These are phyloP conservation scores for Todus mexicanus DNA, from an alignment of 2,797 vertebrate genomes.

Conservation along the genomic window DNA sequence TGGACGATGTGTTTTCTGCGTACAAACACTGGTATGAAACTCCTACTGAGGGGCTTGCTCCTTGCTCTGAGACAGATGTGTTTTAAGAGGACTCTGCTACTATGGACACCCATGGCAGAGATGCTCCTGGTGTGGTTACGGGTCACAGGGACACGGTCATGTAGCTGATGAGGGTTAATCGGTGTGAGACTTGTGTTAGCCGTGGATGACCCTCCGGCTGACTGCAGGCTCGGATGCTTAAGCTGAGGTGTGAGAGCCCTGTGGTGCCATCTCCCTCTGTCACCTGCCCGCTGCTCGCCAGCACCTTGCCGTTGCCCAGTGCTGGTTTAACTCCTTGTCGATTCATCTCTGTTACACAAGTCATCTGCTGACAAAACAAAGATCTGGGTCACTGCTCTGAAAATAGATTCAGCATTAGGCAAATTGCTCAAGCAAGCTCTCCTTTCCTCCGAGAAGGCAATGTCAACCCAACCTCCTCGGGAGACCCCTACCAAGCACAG, in stretches of 20 bases:
- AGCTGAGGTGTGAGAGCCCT: background rate
- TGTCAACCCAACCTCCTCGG: slow-evolving; percentile 15
- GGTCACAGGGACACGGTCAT: accelerated
- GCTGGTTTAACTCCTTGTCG: background rate
- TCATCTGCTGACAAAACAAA: slow-evolving; percentile 59
- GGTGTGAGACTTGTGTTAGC: background rate
- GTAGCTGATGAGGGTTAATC: background rate
- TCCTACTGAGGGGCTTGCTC: background rate
- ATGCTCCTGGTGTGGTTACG: background rate
- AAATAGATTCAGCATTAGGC: slow-evolving; percentile 56
- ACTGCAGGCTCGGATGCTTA: background rate
- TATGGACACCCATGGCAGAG: background rate
- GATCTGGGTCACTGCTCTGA: slow-evolving; percentile 60
- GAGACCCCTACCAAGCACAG: background rate
- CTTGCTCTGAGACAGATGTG: background rate
- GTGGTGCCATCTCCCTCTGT: background rate
- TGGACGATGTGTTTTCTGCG: too few relatives aligned
- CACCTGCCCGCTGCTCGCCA: background rate
- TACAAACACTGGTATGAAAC: too few relatives aligned
- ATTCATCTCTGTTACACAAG: slow-evolving; percentile 45
- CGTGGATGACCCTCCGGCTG: background rate
- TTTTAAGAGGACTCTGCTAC: background rate
- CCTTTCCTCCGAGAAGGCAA: slow-evolving; percentile 22
- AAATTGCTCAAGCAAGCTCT: slow-evolving; percentile 44
- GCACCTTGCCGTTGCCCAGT: background rate